phyloP scores from a whole-genome alignment of 2,113 vertebrate species.

The Channa argus region DNA sequence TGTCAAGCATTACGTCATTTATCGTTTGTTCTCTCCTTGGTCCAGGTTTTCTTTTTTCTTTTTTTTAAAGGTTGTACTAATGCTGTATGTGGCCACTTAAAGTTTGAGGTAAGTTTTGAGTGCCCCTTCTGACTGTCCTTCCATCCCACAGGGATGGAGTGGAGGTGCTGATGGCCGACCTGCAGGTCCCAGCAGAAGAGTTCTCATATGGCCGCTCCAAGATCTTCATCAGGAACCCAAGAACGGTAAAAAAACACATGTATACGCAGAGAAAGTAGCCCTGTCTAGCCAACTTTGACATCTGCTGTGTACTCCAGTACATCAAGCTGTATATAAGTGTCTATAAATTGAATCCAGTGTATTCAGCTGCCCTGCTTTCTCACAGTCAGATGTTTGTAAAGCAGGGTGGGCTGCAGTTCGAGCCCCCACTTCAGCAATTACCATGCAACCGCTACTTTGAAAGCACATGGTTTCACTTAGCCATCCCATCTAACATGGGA shows the following conservation, averaged over 20 bases:
- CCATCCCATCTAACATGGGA: conserved; percentile 74
- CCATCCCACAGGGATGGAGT: conserved; percentile 88
- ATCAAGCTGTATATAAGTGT: conserved; percentile 26
- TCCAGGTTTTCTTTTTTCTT: not conserved
- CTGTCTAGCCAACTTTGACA: conserved; percentile 2
- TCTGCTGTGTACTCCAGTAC: conserved; percentile 10
- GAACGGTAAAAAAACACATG: conserved; percentile 85
- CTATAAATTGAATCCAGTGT: conserved; percentile 27
- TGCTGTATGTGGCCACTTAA: not conserved
- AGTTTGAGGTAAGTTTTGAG: not conserved
- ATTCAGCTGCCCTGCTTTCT: conserved; percentile 57
- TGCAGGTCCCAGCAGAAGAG: conserved; percentile 90
- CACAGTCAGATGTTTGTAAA: conserved; percentile 66
- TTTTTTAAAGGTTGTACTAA: not conserved
- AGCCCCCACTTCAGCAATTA: conserved; percentile 71
- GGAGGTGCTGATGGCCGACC: conserved; percentile 90
- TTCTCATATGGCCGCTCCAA: conserved; percentile 95
- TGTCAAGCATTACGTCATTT: not conserved
- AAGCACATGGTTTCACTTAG: conserved; percentile 83
- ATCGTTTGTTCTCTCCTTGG: not conserved
- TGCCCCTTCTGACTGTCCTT: conserved; percentile 31
- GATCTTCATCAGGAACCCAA: conserved; percentile 98
- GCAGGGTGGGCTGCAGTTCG: conserved; percentile 62
- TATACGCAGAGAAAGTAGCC: not conserved
- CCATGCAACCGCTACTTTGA: conserved; percentile 62